These are phyloP conservation scores for Henricia sp. DNA, from an alignment of 53 echinoderm and acorn worm genomes.

Conservation along the genomic window DNA sequence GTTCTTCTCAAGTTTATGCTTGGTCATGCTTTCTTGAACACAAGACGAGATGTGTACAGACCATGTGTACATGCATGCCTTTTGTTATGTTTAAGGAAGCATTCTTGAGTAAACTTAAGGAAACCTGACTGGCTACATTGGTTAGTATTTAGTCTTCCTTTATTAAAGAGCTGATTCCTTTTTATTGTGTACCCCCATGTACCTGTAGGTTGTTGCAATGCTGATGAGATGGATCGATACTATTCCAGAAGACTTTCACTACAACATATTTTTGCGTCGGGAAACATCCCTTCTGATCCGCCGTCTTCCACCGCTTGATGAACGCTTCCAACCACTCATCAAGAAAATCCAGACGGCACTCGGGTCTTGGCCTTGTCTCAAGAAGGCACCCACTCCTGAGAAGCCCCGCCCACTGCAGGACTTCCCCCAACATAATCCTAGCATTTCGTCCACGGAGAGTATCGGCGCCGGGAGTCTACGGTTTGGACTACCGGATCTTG, in stretches of 20 bases:
- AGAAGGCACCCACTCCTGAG: slow-evolving; percentile 27
- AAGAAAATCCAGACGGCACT: slow-evolving; percentile 32
- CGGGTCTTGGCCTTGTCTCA: slow-evolving; percentile 19
- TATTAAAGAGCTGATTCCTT: too few relatives aligned
- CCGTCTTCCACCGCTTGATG: slow-evolving; percentile 64
- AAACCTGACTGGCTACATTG: too few relatives aligned
- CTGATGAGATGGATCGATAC: slow-evolving; percentile 70
- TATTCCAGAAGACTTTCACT: slow-evolving; percentile 77
- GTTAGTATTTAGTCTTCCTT: too few relatives aligned
- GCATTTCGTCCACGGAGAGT: slow-evolving; percentile 46
- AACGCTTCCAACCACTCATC: slow-evolving; percentile 50
- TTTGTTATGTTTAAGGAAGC: too few relatives aligned
- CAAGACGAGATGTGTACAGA: too few relatives aligned
- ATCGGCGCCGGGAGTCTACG: neutral
- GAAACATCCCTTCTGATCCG: slow-evolving; percentile 70
- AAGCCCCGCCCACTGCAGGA: slow-evolving; percentile 42
- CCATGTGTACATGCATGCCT: neutral
- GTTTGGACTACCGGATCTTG: slow-evolving; percentile 6
- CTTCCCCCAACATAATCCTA: slow-evolving; percentile 47
- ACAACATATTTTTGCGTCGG: slow-evolving; percentile 66
- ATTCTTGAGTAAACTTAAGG: too few relatives aligned
- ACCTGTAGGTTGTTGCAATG: slow-evolving; percentile 61
- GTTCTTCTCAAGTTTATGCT: too few relatives aligned
- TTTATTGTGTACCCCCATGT: too few relatives aligned
- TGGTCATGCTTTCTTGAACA: too few relatives aligned